Evolutionary conservation across 1,140 invertebrate genomes (phyloP).

Genomic region (Drosophila athabasca): DNA sequence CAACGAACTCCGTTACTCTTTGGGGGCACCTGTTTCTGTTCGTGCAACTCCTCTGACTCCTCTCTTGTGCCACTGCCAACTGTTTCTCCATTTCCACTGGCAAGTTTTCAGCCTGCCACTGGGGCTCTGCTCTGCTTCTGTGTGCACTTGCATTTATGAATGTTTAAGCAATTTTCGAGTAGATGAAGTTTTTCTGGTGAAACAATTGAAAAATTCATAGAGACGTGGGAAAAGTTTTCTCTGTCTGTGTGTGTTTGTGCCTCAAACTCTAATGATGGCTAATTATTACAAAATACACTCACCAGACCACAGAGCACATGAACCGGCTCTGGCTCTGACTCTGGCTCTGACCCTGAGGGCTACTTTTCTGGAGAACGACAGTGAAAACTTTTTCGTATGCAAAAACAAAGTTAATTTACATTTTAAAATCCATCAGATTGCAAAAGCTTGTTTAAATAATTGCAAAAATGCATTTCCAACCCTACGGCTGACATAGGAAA

Average conservation of each 20-base stretch:
- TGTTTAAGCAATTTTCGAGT: conserved; percentile 66
- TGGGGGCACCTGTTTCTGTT: not conserved
- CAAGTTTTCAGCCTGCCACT: not conserved
- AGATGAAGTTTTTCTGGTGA: conserved; percentile 45
- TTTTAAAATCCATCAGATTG: conserved; percentile 54
- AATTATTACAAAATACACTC: conserved; percentile 64
- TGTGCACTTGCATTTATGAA: conserved; percentile 77
- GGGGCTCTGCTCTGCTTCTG: not conserved
- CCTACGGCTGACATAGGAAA: conserved; percentile 18
- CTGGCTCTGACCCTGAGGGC: conserved; percentile 13
- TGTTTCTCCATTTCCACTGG: conserved; percentile 29
- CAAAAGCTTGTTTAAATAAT: conserved; percentile 57
- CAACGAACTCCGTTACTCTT: conserved; percentile 22
- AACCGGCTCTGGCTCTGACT: not conserved
- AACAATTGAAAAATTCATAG: conserved; percentile 79
- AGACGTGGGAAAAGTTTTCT: conserved; percentile 46
- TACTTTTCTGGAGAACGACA: conserved; percentile 20
- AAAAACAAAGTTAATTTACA: conserved; percentile 61
- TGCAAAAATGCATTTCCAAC: conserved; percentile 32
- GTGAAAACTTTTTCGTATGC: conserved; percentile 36
- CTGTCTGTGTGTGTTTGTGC: not conserved
- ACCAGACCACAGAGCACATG: not conserved
- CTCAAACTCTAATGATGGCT: conserved; percentile 60
- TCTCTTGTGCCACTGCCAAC: not conserved
- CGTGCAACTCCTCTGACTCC: too few species aligned